These are phyloP conservation scores for Deroptyus accipitrinus DNA, from an alignment of 2,113 vertebrate species.

Conservation along the genomic window DNA sequence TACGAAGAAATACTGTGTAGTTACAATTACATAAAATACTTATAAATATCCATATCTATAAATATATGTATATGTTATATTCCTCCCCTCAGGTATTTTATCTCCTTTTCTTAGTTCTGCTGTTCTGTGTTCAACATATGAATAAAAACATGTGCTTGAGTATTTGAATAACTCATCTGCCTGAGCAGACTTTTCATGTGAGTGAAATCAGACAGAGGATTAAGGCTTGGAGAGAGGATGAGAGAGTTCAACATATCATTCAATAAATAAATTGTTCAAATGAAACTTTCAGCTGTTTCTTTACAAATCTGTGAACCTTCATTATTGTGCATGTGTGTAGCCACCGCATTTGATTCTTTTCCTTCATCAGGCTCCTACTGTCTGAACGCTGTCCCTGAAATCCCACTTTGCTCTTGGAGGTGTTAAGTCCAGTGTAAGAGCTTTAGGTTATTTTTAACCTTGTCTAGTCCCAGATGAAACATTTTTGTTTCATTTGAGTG, in stretches of 20 bases:
- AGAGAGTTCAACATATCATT: background rate
- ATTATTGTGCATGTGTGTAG: accelerated
- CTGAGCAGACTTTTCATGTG: background rate
- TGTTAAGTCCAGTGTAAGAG: background rate
- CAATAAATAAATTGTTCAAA: background rate
- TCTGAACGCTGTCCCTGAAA: background rate
- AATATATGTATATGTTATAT: background rate
- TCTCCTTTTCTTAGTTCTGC: background rate
- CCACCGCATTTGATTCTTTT: background rate
- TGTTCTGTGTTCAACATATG: background rate
- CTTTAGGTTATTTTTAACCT: background rate
- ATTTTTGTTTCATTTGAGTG: accelerated
- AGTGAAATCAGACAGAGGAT: background rate
- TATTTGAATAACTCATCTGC: background rate
- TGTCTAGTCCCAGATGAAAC: background rate
- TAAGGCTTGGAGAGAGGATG: background rate
- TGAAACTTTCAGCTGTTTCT: background rate
- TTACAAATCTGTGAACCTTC: background rate
- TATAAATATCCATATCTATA: background rate
- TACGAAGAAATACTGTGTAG: background rate
- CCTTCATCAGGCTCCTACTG: background rate
- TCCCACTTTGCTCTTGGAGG: background rate
- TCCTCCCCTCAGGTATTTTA: background rate
- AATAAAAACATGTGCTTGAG: background rate
- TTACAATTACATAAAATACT: background rate